Conservation (phyloP, 2,113 vertebrate species). For the Anser cygnoides region DNA sequence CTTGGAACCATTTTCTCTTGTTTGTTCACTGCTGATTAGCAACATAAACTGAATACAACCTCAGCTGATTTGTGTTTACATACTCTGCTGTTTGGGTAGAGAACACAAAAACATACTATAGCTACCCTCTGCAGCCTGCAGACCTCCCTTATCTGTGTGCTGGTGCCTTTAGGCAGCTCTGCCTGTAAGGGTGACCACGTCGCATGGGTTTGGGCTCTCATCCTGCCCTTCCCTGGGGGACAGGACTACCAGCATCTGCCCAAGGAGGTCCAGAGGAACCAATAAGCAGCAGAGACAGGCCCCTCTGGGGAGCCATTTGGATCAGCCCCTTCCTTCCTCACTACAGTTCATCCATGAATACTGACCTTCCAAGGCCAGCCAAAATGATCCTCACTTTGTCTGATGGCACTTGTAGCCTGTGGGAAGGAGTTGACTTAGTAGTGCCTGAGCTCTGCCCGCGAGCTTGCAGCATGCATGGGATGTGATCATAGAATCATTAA, state of each 20-base stretch:
- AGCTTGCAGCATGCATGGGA: neutral
- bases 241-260: neutral
- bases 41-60: neutral
- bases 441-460: neutral
- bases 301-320: neutral
- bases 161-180: neutral
- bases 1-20: neutral
- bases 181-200: neutral
- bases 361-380: neutral
- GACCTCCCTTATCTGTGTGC: neutral
- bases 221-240: neutral
- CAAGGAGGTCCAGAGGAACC: accelerated
- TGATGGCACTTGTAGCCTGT: accelerated
- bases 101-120: neutral
- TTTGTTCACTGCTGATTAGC: slow-evolving; percentile 30
- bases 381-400: neutral
- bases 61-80: slow-evolving; percentile 22
- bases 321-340: neutral
- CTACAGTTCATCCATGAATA: neutral
- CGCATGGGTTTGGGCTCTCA: neutral
- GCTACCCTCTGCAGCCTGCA: neutral
- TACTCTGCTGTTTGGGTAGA: neutral
- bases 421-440: neutral
- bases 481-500: no score
- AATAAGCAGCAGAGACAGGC: neutral